Evolutionary conservation across 2,113 vertebrate genomes (phyloP).

Genomic region (Tachysurus fulvidraco): DNA sequence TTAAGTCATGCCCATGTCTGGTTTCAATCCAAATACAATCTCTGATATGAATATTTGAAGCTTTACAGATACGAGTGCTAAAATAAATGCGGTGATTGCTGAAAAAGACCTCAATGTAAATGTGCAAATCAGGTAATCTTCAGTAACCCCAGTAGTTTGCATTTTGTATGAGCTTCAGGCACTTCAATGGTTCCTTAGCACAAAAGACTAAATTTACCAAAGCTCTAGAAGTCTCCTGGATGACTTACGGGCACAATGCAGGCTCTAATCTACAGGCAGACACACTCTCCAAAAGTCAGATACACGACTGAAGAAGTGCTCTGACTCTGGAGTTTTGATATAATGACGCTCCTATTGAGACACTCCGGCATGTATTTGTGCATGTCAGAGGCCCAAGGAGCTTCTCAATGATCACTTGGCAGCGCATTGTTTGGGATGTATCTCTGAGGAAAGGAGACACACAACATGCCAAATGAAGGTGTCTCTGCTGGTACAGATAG

Average conservation of each 20-base stretch:
- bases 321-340: constrained; percentile 23
- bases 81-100: constrained; percentile 20
- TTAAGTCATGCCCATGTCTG: neutral
- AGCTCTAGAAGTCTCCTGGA: constrained; percentile 30
- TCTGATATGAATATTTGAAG: neutral
- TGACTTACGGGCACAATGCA: constrained; percentile 41
- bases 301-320: neutral
- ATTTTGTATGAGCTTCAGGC: constrained; percentile 13
- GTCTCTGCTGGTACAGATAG: constrained; percentile 29
- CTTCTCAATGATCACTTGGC: constrained; percentile 32
- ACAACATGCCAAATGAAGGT: constrained; percentile 42
- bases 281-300: neutral
- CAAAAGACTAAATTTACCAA: constrained; percentile 34
- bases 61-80: neutral
- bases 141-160: neutral
- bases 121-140: neutral
- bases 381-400: constrained; percentile 18
- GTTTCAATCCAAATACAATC: neutral
- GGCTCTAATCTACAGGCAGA: constrained; percentile 39
- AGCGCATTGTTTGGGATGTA: constrained; percentile 25
- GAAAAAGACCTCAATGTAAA: constrained; percentile 38
- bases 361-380: constrained; percentile 20
- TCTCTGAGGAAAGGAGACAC: constrained; percentile 29
- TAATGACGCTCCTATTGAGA: neutral
- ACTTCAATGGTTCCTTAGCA: constrained; percentile 25